phyloP scores from a whole-genome alignment of 2,797 vertebrate species.

The Otolemur crassicaudatus region DNA sequence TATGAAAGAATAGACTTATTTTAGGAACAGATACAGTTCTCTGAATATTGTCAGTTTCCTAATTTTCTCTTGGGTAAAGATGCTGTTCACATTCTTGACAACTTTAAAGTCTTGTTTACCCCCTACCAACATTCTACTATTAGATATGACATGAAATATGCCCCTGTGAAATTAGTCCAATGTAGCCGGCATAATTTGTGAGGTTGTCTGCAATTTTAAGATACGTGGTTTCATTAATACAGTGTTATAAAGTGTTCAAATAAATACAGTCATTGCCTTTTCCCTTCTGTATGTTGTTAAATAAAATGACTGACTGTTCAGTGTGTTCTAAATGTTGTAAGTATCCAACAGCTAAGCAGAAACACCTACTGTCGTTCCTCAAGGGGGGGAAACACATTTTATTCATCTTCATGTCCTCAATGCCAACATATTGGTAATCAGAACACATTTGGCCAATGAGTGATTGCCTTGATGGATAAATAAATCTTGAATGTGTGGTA shows the following conservation, averaged over 20 bases:
- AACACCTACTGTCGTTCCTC: background rate
- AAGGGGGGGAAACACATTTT: background rate
- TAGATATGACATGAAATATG: conserved; percentile 5
- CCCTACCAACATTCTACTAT: background rate
- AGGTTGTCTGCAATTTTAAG: background rate
- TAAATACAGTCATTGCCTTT: background rate
- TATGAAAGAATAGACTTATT: background rate
- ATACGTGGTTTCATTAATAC: background rate
- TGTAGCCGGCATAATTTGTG: background rate
- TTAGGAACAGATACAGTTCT: background rate
- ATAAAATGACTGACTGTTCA: background rate
- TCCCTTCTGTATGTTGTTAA: background rate
- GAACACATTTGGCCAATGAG: background rate
- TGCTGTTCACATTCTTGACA: background rate
- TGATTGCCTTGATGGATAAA: background rate
- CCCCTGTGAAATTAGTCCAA: background rate
- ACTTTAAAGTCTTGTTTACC: conserved; percentile 2
- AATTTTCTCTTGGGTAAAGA: conserved; percentile 35
- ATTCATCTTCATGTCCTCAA: background rate
- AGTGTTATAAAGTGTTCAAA: background rate
- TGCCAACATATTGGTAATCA: background rate
- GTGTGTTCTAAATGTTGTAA: background rate
- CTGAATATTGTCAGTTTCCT: conserved; percentile 50
- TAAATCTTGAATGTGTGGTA: background rate
- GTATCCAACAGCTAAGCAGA: background rate